These are phyloP conservation scores for Hormaphis cornu DNA, from an alignment of 1,140 invertebrate species.

Conservation along the genomic window DNA sequence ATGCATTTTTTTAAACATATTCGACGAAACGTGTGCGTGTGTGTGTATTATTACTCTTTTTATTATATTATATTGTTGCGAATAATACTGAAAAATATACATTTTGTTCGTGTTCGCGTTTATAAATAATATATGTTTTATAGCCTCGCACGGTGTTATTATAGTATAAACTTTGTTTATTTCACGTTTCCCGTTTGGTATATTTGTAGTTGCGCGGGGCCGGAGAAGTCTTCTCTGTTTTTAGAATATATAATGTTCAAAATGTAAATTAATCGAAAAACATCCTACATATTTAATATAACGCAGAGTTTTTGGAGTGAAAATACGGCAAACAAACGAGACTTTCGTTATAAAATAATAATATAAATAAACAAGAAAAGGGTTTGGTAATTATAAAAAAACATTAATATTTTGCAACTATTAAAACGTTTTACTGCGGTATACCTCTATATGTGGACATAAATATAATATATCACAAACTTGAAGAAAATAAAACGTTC, in stretches of 20 bases:
- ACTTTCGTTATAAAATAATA: no score
- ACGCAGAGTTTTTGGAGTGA: background rate
- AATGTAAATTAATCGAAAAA: slow-evolving; percentile 14
- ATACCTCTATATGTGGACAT: background rate
- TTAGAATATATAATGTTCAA: background rate
- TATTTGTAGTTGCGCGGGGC: slow-evolving; percentile 1
- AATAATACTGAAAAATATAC: slow-evolving; percentile 29
- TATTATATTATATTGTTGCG: slow-evolving; percentile 6
- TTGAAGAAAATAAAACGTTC: slow-evolving; percentile 18
- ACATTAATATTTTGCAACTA: background rate
- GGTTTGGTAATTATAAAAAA: background rate
- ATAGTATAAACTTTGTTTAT: slow-evolving; percentile 31
- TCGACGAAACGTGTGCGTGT: slow-evolving; percentile 4
- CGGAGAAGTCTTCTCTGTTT: background rate
- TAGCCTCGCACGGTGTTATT: slow-evolving; percentile 28
- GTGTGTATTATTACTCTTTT: background rate
- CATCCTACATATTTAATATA: background rate
- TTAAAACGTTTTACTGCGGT: background rate
- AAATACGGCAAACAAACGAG: slow-evolving; percentile 1
- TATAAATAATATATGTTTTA: slow-evolving; percentile 32
- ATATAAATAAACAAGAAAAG: background rate
- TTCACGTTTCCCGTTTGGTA: slow-evolving; percentile 29
- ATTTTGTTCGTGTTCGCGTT: slow-evolving; percentile 26
- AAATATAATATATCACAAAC: background rate
- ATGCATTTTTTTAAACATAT: slow-evolving; percentile 12